A percentile compares a stretch with the other conserved stretches of the same genome.
phyloP scores from a whole-genome alignment of 2,113 vertebrate genomes.

The Tenebrosternarchus preto region DNA sequence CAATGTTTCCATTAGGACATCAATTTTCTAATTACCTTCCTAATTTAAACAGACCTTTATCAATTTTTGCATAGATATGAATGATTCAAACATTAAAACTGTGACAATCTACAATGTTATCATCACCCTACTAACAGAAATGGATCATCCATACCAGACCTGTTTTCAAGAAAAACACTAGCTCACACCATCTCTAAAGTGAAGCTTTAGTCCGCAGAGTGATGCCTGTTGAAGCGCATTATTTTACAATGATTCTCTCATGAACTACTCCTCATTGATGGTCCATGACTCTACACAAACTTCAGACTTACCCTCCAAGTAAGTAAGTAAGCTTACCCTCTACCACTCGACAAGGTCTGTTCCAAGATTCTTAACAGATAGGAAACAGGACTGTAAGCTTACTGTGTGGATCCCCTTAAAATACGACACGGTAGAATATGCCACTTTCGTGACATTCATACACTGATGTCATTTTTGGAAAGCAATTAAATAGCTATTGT shows the following conservation, averaged over 20 bases:
- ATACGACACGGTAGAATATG: background rate
- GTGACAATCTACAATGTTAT: background rate
- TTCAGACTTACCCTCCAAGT: too few relatives aligned
- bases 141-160: background rate
- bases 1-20: too few relatives aligned
- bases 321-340: conserved; percentile 59
- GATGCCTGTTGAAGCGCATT: conserved; percentile 63
- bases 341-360: conserved; percentile 51
- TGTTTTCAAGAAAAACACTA: background rate
- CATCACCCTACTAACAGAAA: background rate
- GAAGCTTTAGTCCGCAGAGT: conserved; percentile 50
- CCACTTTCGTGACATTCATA: background rate
- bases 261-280: conserved; percentile 45
- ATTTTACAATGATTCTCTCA: conserved; percentile 52
- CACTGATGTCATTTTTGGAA: background rate
- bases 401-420: background rate
- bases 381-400: conserved; percentile 9
- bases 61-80: background rate
- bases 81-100: background rate
- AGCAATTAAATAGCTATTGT: background rate
- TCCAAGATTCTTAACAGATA: conserved; percentile 1
- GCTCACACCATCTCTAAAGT: conserved; percentile 41
- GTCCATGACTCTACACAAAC: conserved; percentile 53
- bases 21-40: background rate
- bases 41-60: background rate